A percentile compares a stretch with the other conserved stretches of the same genome.
phyloP scores from a whole-genome alignment of 2,888 invertebrate species.

The Ditylenchus weischeri region DNA sequence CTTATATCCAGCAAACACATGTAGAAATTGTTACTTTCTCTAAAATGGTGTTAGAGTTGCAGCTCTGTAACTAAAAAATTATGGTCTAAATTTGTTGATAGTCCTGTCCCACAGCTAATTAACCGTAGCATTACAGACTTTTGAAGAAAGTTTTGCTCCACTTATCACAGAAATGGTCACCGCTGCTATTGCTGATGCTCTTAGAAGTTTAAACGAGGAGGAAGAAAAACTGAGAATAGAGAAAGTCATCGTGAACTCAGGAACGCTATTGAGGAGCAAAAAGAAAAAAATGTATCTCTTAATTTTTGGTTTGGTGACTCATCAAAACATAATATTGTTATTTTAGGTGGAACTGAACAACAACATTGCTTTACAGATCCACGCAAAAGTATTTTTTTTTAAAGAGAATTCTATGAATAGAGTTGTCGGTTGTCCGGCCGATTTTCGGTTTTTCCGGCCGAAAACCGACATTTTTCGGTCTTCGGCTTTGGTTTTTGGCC shows the following conservation, averaged over 20 bases:
- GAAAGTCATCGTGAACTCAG: constrained; percentile 25
- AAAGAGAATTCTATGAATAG: too few relatives aligned
- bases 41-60: too few relatives aligned
- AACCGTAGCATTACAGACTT: constrained; percentile 18
- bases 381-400: too few relatives aligned
- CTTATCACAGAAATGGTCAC: constrained; percentile 28
- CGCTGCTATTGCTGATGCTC: constrained; percentile 28
- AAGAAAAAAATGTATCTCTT: constrained; percentile 18
- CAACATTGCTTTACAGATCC: background rate
- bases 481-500: too few relatives aligned
- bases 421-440: too few relatives aligned
- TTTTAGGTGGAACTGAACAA: constrained; percentile 15
- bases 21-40: too few relatives aligned
- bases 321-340: too few relatives aligned
- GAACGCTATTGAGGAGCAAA: constrained; percentile 25
- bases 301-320: too few relatives aligned
- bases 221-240: constrained; percentile 24
- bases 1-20: too few relatives aligned
- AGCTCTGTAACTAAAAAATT: too few relatives aligned
- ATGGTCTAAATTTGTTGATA: constrained; percentile 6
- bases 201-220: constrained; percentile 29
- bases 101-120: constrained; percentile 17
- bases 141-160: constrained; percentile 34
- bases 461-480: too few relatives aligned
- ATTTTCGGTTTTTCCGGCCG: too few relatives aligned